A percentile compares a stretch with the other conserved stretches of the same genome.
Evolutionary conservation across 2,797 vertebrate species (phyloP).

Genomic region (Perodicticus potto): DNA sequence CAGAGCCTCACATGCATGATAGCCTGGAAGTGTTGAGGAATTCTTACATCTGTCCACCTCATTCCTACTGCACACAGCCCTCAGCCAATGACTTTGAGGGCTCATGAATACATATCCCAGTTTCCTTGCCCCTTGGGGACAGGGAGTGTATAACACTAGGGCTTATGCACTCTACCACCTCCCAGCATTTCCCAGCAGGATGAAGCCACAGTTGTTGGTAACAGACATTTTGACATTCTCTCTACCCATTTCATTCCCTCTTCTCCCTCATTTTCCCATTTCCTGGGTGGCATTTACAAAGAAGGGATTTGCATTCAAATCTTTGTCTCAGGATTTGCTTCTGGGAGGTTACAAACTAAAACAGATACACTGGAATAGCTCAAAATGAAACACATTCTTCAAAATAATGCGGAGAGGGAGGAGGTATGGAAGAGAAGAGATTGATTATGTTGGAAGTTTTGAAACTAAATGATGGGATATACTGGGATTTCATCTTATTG

Average conservation of each 20-base stretch:
- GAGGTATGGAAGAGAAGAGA: background rate
- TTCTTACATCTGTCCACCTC: no score
- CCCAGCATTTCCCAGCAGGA: background rate
- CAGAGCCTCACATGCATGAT: fast-evolving
- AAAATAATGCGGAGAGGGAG: background rate
- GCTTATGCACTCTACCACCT: background rate
- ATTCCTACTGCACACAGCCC: no score
- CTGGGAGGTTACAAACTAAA: background rate
- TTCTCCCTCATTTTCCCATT: background rate
- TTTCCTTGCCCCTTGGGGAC: no score
- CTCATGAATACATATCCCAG: no score
- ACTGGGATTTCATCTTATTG: background rate
- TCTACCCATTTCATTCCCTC: background rate
- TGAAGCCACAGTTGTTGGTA: background rate
- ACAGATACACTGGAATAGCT: background rate
- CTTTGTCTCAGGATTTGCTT: background rate
- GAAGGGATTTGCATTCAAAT: background rate
- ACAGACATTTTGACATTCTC: background rate
- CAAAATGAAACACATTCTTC: background rate
- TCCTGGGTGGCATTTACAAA: background rate
- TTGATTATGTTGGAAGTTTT: background rate
- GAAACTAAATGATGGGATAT: background rate
- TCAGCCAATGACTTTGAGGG: no score
- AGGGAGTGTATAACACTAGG: background rate
- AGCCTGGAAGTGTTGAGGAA: background rate